Evolutionary conservation across 2,797 vertebrate genomes (phyloP).

Genomic region (Babyrousa celebensis): DNA sequence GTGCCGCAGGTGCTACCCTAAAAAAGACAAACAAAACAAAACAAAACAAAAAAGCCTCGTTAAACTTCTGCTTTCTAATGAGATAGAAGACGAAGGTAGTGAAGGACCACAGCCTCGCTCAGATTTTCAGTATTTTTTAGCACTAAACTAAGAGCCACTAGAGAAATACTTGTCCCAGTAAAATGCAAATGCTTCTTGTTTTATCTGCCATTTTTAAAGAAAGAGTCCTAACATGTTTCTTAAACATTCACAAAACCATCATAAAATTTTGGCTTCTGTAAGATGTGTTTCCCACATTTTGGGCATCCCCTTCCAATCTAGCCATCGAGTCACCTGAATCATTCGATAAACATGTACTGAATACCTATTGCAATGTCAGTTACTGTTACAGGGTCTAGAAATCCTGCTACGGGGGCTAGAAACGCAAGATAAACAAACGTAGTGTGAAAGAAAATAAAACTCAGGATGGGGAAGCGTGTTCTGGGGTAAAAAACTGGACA

Average conservation of each 20-base stretch:
- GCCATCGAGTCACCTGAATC: not conserved
- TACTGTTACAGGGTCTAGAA: not conserved
- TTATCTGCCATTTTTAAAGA: not conserved
- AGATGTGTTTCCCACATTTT: not conserved
- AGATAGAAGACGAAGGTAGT: not conserved
- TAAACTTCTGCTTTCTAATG: not conserved
- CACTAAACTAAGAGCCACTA: not conserved
- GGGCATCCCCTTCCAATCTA: not conserved
- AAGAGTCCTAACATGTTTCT: not conserved
- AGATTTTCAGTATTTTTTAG: not conserved
- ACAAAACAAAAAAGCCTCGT: too few species aligned
- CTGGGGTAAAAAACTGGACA: not conserved
- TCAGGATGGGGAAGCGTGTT: not conserved
- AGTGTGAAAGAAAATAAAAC: not conserved
- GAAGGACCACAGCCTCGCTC: not conserved
- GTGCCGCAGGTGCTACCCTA: too few species aligned
- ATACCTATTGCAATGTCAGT: not conserved
- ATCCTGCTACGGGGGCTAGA: not conserved
- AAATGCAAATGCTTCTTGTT: not conserved
- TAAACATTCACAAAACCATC: not conserved
- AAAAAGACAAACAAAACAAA: too few species aligned
- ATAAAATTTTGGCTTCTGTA: not conserved
- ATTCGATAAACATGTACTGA: not conserved
- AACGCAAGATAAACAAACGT: not conserved
- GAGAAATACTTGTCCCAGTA: not conserved